Conservation (phyloP, 2,113 vertebrate genomes). For the Thamnophis sirtalis region DNA sequence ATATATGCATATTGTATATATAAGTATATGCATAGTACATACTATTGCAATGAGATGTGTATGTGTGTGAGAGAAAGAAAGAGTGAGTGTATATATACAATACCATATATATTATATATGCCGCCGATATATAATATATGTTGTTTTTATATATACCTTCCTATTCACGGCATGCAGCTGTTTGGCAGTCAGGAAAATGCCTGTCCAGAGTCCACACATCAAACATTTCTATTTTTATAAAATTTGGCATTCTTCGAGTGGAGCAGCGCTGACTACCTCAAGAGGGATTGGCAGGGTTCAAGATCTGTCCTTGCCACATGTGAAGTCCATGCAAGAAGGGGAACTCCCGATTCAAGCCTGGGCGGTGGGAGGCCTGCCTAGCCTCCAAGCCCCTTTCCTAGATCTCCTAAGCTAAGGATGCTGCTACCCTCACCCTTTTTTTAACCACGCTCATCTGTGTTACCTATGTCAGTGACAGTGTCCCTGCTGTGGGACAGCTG, state of each 20-base stretch:
- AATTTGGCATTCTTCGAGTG: background rate
- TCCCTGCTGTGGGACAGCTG: slow-evolving; percentile 97
- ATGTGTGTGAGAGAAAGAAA: background rate
- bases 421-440: slow-evolving; percentile 71
- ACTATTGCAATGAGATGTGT: slow-evolving; percentile 40
- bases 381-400: slow-evolving; percentile 31
- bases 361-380: background rate
- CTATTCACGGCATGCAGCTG: slow-evolving; percentile 17
- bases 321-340: slow-evolving; percentile 25
- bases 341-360: background rate
- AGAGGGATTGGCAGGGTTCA: background rate
- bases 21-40: slow-evolving; percentile 1
- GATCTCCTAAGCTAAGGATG: slow-evolving; percentile 46
- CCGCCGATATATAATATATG: slow-evolving; percentile 19
- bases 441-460: slow-evolving; percentile 70
- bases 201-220: slow-evolving; percentile 51
- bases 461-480: slow-evolving; percentile 98
- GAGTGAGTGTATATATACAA: background rate
- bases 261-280: background rate
- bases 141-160: slow-evolving; percentile 31
- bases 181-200: slow-evolving; percentile 37
- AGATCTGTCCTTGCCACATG: background rate
- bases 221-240: slow-evolving; percentile 38
- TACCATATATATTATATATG: slow-evolving; percentile 18
- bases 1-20: slow-evolving; percentile 12